Evolutionary conservation across 2,113 vertebrate genomes (phyloP).

Genomic region (Zosterops borbonicus): DNA sequence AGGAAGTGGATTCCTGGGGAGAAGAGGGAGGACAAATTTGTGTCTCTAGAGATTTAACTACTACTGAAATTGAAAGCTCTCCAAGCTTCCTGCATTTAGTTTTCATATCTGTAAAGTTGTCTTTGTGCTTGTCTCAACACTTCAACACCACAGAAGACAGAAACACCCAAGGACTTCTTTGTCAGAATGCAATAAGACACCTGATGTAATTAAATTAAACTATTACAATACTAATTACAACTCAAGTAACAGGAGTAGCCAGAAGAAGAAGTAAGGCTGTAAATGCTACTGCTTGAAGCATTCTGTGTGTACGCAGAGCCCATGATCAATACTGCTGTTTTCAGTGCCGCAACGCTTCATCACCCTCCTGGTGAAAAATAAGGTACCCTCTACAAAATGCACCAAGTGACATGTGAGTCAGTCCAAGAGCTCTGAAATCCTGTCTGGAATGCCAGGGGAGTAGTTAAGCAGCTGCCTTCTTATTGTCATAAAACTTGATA

Average conservation of each 20-base stretch:
- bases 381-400: constrained; percentile 3
- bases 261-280: neutral
- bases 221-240: neutral
- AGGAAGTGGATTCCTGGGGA: neutral
- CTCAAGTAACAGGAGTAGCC: neutral
- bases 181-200: neutral
- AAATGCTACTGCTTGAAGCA: neutral
- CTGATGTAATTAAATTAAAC: neutral
- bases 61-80: neutral
- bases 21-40: neutral
- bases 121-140: neutral
- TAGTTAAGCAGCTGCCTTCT: constrained; percentile 39
- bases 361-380: neutral
- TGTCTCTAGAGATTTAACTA: neutral
- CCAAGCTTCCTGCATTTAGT: neutral
- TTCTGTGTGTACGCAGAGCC: neutral
- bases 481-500: constrained; percentile 50
- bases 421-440: constrained; percentile 23
- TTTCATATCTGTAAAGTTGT: neutral
- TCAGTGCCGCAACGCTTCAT: neutral
- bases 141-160: neutral
- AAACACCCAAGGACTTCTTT: neutral
- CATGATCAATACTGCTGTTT: neutral
- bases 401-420: constrained; percentile 18
- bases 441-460: constrained; percentile 17